phyloP scores from a whole-genome alignment of 1,140 invertebrate genomes.

The honey bee (Apis mellifera) region DNA sequence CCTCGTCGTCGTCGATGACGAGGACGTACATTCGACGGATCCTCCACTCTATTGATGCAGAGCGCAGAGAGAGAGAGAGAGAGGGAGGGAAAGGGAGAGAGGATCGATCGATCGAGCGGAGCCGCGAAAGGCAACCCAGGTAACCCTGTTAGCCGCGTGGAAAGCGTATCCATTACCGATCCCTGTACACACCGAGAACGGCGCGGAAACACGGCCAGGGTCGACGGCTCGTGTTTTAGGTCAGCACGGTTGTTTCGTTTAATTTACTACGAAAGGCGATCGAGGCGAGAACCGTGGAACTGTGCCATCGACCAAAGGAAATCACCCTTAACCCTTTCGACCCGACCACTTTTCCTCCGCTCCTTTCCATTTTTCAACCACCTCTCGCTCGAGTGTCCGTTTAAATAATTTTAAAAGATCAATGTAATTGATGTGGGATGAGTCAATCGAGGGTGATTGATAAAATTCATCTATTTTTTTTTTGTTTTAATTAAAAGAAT shows the following conservation, averaged over 20 bases:
- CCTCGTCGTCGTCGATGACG: neutral
- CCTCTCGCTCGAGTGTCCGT: no score
- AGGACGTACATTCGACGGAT: neutral
- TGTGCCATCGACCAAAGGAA: slow-evolving; percentile 16
- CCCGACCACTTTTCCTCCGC: neutral
- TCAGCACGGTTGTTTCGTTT: slow-evolving; percentile 36
- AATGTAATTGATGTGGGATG: no score
- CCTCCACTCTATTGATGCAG: slow-evolving; percentile 13
- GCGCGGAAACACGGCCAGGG: slow-evolving; percentile 47
- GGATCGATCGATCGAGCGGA: slow-evolving; percentile 31
- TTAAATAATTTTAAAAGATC: no score
- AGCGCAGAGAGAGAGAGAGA: no score
- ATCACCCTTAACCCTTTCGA: neutral
- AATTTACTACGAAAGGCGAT: slow-evolving; percentile 32
- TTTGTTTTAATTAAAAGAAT: no score
- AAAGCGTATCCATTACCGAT: slow-evolving; percentile 51
- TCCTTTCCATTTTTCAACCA: no score
- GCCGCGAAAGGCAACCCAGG: slow-evolving; percentile 27
- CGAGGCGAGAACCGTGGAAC: neutral
- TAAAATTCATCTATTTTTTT: no score
- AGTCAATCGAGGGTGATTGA: no score
- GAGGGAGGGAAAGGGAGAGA: no score
- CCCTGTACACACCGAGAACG: slow-evolving; percentile 2
- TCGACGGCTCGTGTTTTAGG: slow-evolving; percentile 37
- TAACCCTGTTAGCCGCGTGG: slow-evolving; percentile 46